Base-by-base conservation (phyloP, 2,797 vertebrate species). In the Oreochromis mossambicus region DNA sequence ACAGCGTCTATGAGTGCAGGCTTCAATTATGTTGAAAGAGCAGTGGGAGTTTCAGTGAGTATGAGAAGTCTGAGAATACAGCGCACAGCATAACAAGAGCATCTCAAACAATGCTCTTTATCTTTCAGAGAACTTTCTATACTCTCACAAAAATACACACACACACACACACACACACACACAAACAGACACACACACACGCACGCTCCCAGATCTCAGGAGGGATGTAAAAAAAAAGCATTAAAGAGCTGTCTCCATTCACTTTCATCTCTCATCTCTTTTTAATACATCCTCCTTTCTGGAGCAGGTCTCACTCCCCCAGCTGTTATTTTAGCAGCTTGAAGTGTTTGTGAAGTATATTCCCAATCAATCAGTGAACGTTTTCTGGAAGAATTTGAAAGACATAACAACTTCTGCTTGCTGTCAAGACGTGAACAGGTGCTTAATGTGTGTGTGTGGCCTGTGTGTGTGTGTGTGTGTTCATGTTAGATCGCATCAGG, bases 251-350 rank as follows among this genome's bases (percentile, higher is more conserved):
- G 82, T 92, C 92, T 93, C 83, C 87, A 89, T 94, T 95, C 91
- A 89, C 93, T 95, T 96, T 94, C 92, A 95, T 94, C 92, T 91
- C 83, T 89, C 91, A 92, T 95, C 90, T 94, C 92, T 94, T 94
- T 94, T 96, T 95, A 94, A 95, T 94, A 89, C 86, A 43, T 86
- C 84, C 88, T 92, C 56, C 87, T 90, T 92, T 92, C 87, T 86
- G 68, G 77, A 85, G 87, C 82, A 73, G 81, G 88, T 91, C 82
- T 29, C 78, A 38, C 80, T 92, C 86, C 61, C 86, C 82, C 86
- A 81, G 87, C 90, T 89, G 78, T 88, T 92, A 89, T 91, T 91
- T 89, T 36, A 86, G 83, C 83, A 87, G 83, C 55, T 76, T 48
- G 2, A 17, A 48, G 80, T 78, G 88, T 55, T 81, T 91, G 84